Percentiles rank a stretch among this genome's conserved stretches.
These are phyloP conservation scores for Melipona quadrifasciata DNA, from an alignment of 1,140 invertebrate genomes.

Conservation along the genomic window DNA sequence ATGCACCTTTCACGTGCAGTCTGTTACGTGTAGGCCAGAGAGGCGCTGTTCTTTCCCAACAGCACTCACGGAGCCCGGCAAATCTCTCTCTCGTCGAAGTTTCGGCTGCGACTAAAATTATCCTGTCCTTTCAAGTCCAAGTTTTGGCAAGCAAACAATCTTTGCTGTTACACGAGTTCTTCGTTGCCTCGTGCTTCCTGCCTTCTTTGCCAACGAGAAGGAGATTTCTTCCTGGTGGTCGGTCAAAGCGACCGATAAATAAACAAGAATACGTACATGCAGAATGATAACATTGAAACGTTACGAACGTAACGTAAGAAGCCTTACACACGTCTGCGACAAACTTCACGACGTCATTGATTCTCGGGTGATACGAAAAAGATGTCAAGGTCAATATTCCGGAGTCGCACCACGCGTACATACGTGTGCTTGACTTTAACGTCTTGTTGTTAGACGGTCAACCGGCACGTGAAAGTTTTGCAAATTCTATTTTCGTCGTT, in stretches of 20 bases:
- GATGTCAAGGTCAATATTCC: background rate
- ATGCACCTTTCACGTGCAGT: too few species aligned
- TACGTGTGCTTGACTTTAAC: background rate
- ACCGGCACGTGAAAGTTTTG: background rate
- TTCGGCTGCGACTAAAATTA: constrained; percentile 26
- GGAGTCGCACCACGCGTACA: background rate
- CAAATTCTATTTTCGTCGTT: background rate
- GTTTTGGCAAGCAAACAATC: background rate
- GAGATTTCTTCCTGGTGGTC: background rate
- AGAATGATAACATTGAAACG: too few species aligned
- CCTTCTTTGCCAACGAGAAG: background rate
- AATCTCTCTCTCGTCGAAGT: too few species aligned
- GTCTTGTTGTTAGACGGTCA: background rate
- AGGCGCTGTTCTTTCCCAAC: too few species aligned
- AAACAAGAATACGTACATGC: too few species aligned
- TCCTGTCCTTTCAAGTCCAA: background rate
- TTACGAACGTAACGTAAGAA: too few species aligned
- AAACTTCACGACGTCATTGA: background rate
- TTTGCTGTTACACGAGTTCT: background rate
- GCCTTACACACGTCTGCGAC: background rate
- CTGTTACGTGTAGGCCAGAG: too few species aligned
- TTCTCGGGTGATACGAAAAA: background rate
- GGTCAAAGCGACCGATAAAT: constrained; percentile 3
- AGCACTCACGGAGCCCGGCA: too few species aligned
- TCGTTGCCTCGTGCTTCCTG: background rate